A percentile compares a stretch with the other conserved stretches of the same genome.
These are phyloP conservation scores for Siphlonurus alternatus DNA, from an alignment of 2,888 invertebrate species.

Conservation along the genomic window DNA sequence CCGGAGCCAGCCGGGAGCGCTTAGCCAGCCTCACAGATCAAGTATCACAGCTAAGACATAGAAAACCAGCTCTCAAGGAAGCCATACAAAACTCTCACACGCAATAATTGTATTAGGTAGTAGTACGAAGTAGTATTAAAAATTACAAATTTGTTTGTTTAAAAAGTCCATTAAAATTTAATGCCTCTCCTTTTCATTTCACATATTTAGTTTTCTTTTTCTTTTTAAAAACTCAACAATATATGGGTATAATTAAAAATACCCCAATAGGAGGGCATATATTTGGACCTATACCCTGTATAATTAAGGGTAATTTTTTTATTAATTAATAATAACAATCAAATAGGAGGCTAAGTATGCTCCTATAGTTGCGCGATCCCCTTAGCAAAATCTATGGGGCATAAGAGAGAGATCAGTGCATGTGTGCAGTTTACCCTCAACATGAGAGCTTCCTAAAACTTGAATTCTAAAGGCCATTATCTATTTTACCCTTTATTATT, in stretches of 20 bases:
- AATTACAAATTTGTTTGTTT: no score
- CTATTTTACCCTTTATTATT: not conserved
- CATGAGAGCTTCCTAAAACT: not conserved
- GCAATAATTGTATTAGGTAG: not conserved
- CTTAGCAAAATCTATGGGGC: not conserved
- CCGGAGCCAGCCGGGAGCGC: slow-evolving; percentile 3
- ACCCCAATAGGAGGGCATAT: not conserved
- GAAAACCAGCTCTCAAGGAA: not conserved
- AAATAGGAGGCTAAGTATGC: not conserved
- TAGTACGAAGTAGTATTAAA: no score
- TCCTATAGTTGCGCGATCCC: not conserved
- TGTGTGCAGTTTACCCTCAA: not conserved
- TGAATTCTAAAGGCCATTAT: not conserved
- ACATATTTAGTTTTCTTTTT: not conserved
- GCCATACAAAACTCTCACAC: not conserved
- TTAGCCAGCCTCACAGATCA: slow-evolving; percentile 1
- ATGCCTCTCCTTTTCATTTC: not conserved
- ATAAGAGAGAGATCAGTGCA: not conserved
- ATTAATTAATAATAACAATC: not conserved
- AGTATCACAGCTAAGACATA: slow-evolving; percentile 1
- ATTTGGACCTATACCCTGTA: not conserved
- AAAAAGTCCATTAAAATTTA: not conserved
- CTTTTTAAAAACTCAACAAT: not conserved
- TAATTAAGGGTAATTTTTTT: not conserved
- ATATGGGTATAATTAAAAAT: not conserved